phyloP scores from a whole-genome alignment of 2,797 vertebrate species.

The Mormyrops boulengeri region DNA sequence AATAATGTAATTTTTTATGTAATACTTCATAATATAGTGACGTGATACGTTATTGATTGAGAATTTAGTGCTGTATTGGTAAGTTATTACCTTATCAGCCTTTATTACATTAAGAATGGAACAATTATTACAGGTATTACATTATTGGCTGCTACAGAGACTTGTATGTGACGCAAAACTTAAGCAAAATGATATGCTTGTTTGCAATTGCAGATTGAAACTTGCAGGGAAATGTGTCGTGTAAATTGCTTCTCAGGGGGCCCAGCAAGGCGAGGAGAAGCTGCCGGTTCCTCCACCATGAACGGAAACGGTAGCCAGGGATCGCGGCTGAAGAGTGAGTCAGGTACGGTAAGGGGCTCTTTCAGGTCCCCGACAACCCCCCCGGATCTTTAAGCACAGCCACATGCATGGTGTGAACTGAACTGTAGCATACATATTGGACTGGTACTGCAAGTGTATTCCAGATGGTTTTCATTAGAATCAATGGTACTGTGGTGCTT shows the following conservation, averaged over 20 bases:
- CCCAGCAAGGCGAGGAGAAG: background rate
- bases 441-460: background rate
- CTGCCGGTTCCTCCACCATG: background rate
- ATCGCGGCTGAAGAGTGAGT: background rate
- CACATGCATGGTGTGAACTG: background rate
- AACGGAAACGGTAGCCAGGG: conserved; percentile 12
- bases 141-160: background rate
- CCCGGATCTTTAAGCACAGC: background rate
- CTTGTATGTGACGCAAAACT: background rate
- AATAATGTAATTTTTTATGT: background rate
- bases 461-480: background rate
- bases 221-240: background rate
- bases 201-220: background rate
- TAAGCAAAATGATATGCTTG: background rate
- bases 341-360: background rate
- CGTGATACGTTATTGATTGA: background rate
- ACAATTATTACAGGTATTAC: background rate
- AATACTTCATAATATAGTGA: background rate
- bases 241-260: background rate
- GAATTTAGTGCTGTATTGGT: background rate
- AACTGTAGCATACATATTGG: background rate
- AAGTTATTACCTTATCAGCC: background rate
- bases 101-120: background rate
- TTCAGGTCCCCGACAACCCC: background rate
- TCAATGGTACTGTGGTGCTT: background rate